phyloP scores from a whole-genome alignment of 1,140 invertebrate genomes.

The Copidosoma floridanum region DNA sequence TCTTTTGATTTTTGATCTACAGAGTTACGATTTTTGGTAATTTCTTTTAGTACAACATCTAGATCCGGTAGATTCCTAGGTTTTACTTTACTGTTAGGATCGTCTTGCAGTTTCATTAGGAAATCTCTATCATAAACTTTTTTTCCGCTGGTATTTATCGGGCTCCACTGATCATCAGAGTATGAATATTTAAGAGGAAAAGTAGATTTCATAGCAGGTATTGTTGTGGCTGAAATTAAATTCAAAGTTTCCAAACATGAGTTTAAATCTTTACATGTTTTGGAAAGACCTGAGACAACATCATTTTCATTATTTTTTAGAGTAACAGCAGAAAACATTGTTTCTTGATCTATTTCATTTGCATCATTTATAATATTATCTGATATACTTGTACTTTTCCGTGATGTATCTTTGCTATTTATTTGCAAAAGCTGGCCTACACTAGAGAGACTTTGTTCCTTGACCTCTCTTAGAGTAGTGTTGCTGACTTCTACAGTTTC shows the following conservation, averaged over 20 bases:
- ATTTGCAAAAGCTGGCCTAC: neutral
- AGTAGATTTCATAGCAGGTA: neutral
- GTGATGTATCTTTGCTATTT: constrained; percentile 44
- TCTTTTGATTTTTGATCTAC: constrained; percentile 41
- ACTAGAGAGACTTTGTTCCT: constrained; percentile 18
- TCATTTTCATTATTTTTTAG: constrained; percentile 57
- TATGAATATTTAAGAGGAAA: constrained; percentile 56
- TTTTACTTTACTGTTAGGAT: constrained; percentile 70
- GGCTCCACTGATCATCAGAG: constrained; percentile 80
- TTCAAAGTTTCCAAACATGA: neutral
- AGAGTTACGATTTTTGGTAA: constrained; percentile 37
- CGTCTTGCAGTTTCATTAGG: constrained; percentile 70
- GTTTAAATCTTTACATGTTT: neutral
- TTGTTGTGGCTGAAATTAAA: neutral
- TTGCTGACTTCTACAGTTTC: too few species aligned
- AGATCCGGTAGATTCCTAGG: constrained; percentile 68
- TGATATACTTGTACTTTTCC: constrained; percentile 43
- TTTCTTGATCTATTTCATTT: constrained; percentile 40
- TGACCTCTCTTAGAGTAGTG: constrained; percentile 8
- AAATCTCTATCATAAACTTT: constrained; percentile 81
- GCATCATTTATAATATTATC: constrained; percentile 39
- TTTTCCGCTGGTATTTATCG: constrained; percentile 75
- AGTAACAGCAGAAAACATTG: constrained; percentile 43
- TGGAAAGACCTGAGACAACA: constrained; percentile 45
- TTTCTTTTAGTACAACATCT: constrained; percentile 62